Percentiles rank a stretch among this genome's conserved stretches.
Evolutionary conservation across 2,888 invertebrate genomes (phyloP).

Genomic region (Osmoderma eremita): DNA sequence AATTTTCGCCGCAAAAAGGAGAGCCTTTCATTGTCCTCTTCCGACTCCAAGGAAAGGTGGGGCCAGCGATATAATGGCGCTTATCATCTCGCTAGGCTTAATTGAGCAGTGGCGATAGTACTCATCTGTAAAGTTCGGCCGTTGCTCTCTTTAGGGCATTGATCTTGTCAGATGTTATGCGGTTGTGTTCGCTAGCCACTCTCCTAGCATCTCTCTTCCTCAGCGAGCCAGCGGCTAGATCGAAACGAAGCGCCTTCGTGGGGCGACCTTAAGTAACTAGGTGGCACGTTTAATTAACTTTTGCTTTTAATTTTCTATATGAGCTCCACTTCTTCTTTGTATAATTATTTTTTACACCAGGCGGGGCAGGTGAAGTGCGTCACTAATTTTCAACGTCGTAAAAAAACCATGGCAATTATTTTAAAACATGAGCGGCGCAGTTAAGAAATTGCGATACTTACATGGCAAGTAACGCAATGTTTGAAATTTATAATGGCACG

Average conservation of each 20-base stretch:
- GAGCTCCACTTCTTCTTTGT: background rate
- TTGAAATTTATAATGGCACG: too few relatives aligned
- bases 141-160: constrained; percentile 48
- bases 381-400: too few relatives aligned
- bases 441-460: too few relatives aligned
- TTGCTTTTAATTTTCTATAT: constrained; percentile 41
- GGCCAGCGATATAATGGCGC: constrained; percentile 35
- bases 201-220: constrained; percentile 12
- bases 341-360: constrained; percentile 1
- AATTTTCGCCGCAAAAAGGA: background rate
- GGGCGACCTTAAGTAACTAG: constrained; percentile 40
- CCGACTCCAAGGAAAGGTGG: too few relatives aligned
- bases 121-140: constrained; percentile 44
- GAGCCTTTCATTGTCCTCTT: background rate
- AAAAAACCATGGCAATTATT: too few relatives aligned
- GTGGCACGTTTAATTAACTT: constrained; percentile 44
- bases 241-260: background rate
- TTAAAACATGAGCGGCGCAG: too few relatives aligned
- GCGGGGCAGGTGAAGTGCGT: too few relatives aligned
- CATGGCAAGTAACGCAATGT: too few relatives aligned
- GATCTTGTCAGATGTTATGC: constrained; percentile 43
- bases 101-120: constrained; percentile 41
- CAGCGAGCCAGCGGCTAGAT: constrained; percentile 31
- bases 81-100: constrained; percentile 50
- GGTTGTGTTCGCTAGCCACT: constrained; percentile 30